Base-by-base conservation (phyloP, 2,888 invertebrate genomes). In the Physocephala rufipes region DNA sequence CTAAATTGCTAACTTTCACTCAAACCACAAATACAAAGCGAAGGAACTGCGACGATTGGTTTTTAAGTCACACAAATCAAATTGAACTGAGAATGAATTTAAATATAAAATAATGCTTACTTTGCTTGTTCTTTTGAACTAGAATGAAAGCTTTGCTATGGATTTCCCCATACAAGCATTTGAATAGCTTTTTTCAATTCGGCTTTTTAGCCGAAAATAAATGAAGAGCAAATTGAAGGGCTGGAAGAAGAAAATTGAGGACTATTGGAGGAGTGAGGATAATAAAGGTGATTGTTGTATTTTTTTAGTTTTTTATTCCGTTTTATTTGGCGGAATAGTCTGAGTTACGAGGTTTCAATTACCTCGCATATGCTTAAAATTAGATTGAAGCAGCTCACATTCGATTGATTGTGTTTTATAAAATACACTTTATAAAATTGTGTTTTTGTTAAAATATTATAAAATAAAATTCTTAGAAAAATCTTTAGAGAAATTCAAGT, bases 61-160 rank as follows among this genome's bases (percentile, higher is more conserved):
- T 36, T 36, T 61, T n/a, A 45, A 67, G 55, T 45, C 30, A 47
- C 67, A 61, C 59, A 67, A 68, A 49, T 68, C 49, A 61, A 68
- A 45, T 68, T n/a, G 30, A 59, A 26, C 30, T 61, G 21, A 47
- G 26, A 58, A 45, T 36, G 36, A 9, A 36, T 36, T 36, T 36
- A n/a, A n/a, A n/a, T n/a, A 9, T 36, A 36, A 36, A 36, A 36
- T 36, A 36, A 36, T 47, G 4, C 4, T 55, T 67, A 24, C 45
- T 43, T n/a, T n/a, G 55, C 26, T 4, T 55, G 53, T 16, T 43
- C 55, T 67, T 67, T n/a, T 43, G 21, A 55, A n/a, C 16, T 30
- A 30, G 24, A 12, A 30, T 65, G 19, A 59, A 67, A 45, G 58
- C 45, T 36, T 45, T 58, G 24, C 45, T 43, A n/a, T 45, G 58